A percentile compares a stretch with the other conserved stretches of the same genome.
Evolutionary conservation across 2,797 vertebrate genomes (phyloP).

Genomic region (Anguilla megastoma): DNA sequence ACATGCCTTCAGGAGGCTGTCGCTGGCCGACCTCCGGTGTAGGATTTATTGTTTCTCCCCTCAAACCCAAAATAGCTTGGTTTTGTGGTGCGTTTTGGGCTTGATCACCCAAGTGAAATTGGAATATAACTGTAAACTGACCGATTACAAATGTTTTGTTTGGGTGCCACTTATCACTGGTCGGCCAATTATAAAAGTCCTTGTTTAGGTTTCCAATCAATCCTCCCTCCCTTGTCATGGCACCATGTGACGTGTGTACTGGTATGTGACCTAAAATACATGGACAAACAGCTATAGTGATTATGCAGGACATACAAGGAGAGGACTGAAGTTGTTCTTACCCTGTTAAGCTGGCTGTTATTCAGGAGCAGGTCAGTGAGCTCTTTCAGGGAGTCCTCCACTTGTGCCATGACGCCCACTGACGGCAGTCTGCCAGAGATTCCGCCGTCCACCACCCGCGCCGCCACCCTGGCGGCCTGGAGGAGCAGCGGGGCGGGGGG

Average conservation of each 20-base stretch:
- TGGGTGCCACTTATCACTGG: background rate
- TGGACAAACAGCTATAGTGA: background rate
- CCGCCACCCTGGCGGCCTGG: constrained; percentile 52
- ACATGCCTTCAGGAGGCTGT: background rate
- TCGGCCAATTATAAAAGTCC: background rate
- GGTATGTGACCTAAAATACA: background rate
- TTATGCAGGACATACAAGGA: background rate
- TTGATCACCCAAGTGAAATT: background rate
- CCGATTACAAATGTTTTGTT: background rate
- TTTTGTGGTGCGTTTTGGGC: background rate
- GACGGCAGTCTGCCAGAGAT: constrained; percentile 42
- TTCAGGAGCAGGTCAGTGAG: constrained; percentile 60
- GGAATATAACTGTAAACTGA: background rate
- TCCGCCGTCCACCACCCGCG: constrained; percentile 49
- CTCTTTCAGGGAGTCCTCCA: constrained; percentile 58
- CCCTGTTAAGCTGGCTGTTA: constrained; percentile 49
- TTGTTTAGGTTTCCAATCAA: background rate
- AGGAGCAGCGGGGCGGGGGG: constrained; percentile 42
- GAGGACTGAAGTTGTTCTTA: constrained; percentile 43
- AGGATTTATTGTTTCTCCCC: background rate
- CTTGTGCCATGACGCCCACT: constrained; percentile 33
- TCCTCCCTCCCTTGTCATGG: background rate
- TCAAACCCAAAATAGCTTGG: background rate
- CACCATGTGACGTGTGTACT: no score
- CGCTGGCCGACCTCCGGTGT: background rate